A percentile compares a stretch with the other conserved stretches of the same genome.
These are phyloP conservation scores for Hypomecis punctinalis DNA, from an alignment of 2,888 invertebrate species.

Conservation along the genomic window DNA sequence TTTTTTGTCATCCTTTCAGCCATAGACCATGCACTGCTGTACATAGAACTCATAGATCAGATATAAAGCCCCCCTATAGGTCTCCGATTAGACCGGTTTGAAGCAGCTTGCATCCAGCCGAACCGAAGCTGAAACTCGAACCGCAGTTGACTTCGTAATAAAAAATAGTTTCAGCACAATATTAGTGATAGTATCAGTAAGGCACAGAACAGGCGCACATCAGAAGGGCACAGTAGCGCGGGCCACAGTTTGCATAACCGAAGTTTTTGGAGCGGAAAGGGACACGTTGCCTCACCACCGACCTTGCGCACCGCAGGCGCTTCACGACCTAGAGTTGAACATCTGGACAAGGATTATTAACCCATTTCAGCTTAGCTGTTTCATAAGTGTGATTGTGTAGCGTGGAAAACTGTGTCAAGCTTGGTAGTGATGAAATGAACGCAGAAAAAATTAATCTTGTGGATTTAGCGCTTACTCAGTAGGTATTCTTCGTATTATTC, in stretches of 20 bases:
- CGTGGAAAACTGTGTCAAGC: constrained; percentile 25
- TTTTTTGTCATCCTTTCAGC: too few relatives aligned
- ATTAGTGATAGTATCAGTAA: constrained; percentile 9
- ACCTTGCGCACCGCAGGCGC: constrained; percentile 62
- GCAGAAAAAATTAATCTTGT: neutral
- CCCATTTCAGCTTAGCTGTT: constrained; percentile 31
- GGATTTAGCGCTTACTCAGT: too few relatives aligned
- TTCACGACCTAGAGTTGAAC: constrained; percentile 34
- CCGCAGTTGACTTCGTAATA: neutral
- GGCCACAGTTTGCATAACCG: constrained; percentile 70
- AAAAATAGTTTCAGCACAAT: neutral
- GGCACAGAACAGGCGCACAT: constrained; percentile 20
- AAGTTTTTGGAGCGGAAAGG: constrained; percentile 83
- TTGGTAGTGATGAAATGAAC: constrained; percentile 18
- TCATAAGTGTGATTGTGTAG: constrained; percentile 16
- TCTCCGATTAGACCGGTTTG: too few relatives aligned
- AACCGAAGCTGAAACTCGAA: too few relatives aligned
- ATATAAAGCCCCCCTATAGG: too few relatives aligned
- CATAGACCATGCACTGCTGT: too few relatives aligned
- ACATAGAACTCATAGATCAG: too few relatives aligned
- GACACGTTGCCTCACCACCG: constrained; percentile 73
- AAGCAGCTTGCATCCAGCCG: too few relatives aligned
- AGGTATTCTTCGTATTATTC: too few relatives aligned
- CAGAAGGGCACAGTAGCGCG: constrained; percentile 43
- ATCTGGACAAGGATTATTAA: constrained; percentile 43